Base-by-base conservation (phyloP, 2,797 vertebrate species). In the Diglossa cyanea region DNA sequence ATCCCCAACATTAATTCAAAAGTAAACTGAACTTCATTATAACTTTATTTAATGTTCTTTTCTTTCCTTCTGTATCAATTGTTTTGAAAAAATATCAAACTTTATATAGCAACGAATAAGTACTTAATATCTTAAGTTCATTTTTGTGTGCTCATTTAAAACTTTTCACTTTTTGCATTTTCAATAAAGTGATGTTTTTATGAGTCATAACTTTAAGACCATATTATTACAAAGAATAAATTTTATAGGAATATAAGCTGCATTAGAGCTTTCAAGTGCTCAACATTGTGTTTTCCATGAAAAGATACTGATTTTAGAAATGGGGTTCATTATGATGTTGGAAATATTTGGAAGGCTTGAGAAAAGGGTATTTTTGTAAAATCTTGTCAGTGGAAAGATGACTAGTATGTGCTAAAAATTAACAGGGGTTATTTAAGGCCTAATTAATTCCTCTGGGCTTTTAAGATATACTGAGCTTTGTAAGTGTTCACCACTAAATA, bases 161-260 rank as follows among this genome's bases (percentile, higher is more conserved):
- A 67, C 62, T 91, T 94, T 93, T 90, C 63, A 90, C 44, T 94
- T 90, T 92, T 95, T 95, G 70, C 82, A 86, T 96, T 97, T 96
- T 97, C 87, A 94, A 92, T 93, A 88, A 96, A 96, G 91, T 79
- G 2, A 77, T 86, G 74, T 44, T 96, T 81, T 90, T 91, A 95
- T 93, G 92, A 96, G 65, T 93, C 71, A 89, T 78, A 96, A 96
- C 80, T 96, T 95, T 94, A 94, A 93, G 94, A 90, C 19, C 50
- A 78, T 75, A 95, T 96, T 96, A 92, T 95, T 94, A 89, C 58
- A 93, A 96, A 86, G 72, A 88, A 96, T 93, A 96, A 95, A 95
- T 95, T 93, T 79, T 95, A 78, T 55, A 96, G 79, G 58, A 87
- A 77, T 91, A 63, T 72, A 92, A 85, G 54, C 85, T 91, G 71